Evolutionary conservation across 2,888 invertebrate genomes (phyloP), one percentile per base, ranked within the genome.

Genomic region (Drosophila greeni): DNA sequence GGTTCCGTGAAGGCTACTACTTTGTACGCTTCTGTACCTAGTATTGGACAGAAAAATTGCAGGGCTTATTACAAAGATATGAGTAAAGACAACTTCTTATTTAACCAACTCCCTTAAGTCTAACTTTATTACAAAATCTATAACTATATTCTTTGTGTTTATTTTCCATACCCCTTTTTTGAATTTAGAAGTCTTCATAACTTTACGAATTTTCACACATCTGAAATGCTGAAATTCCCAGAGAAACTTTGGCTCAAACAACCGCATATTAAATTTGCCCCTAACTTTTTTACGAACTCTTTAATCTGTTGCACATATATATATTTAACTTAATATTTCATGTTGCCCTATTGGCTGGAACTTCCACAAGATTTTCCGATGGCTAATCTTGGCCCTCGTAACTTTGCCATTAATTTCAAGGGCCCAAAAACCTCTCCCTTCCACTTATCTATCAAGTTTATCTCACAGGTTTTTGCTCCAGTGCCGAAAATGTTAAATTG

Each of bases 401-500:
- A 36, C 23, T 37, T 43, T 61, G 14, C 43, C 53, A 54, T 54
- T 66, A 42, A 54, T 59, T 24, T 57, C n/a, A 23, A 60, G 18
- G 7, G n/a, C 54, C 43, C 11, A 6, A 33, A 20, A 18, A 11
- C 11, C 6, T 16, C 16, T 11, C 20, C 14, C 23, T 5, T 37
- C 9, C 43, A 14, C 18, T 34, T 45, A 34, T 51, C 51, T 51
- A 29, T 36, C 40, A 51, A 65, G 31, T 48, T 16, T 26, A 56
- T 37, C 34, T 29, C 11, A 16, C 8, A 40, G 59, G 51, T 59
- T 59, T 49, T 23, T 47, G 24, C 51, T 29, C 43, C 31, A 57
- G 45, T 56, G 66, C 37, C 37, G 40, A 33, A 60, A 51, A 54
- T 49, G 40, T 57, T 65, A 66, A 65, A 40, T 58, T 48, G 55